phyloP scores from a whole-genome alignment of 2,888 invertebrate species.

The Erannis defoliaria region DNA sequence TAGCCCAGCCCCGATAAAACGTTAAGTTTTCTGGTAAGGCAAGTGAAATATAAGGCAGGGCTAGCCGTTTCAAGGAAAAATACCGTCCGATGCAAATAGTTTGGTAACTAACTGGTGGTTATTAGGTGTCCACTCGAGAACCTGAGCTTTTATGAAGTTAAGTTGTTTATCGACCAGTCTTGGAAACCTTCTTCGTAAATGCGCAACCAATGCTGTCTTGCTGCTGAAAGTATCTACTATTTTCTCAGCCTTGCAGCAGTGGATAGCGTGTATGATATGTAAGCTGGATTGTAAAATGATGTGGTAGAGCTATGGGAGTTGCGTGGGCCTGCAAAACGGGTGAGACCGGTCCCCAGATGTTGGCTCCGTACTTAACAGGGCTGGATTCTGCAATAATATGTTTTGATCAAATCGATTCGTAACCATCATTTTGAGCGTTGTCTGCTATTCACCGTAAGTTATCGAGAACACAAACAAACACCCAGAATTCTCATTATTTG shows the following conservation, averaged over 20 bases:
- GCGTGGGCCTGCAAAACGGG: slow-evolving; percentile 81
- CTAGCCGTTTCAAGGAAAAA: slow-evolving; percentile 73
- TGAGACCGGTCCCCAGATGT: slow-evolving; percentile 84
- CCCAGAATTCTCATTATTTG: slow-evolving; percentile 3
- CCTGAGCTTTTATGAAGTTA: slow-evolving; percentile 62
- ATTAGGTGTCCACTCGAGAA: slow-evolving; percentile 65
- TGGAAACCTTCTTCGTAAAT: slow-evolving; percentile 10
- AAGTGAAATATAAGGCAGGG: slow-evolving; percentile 59
- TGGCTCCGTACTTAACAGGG: slow-evolving; percentile 64
- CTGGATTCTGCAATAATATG: slow-evolving; percentile 59
- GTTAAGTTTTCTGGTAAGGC: slow-evolving; percentile 59
- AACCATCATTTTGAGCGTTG: slow-evolving; percentile 26
- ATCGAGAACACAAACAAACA: background rate
- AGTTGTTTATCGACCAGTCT: slow-evolving; percentile 35
- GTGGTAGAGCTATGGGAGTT: slow-evolving; percentile 63
- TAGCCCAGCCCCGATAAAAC: slow-evolving; percentile 45
- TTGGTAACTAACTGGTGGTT: slow-evolving; percentile 71
- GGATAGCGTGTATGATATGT: slow-evolving; percentile 29
- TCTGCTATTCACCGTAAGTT: slow-evolving; percentile 11
- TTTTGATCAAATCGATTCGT: slow-evolving; percentile 28
- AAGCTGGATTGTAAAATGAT: slow-evolving; percentile 47
- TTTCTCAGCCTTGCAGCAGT: slow-evolving; percentile 30
- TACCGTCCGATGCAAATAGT: slow-evolving; percentile 74
- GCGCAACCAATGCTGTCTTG: slow-evolving; percentile 44
- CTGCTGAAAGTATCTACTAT: background rate